phyloP scores from a whole-genome alignment of 2,888 invertebrate genomes.

The Agonopterix arenella region DNA sequence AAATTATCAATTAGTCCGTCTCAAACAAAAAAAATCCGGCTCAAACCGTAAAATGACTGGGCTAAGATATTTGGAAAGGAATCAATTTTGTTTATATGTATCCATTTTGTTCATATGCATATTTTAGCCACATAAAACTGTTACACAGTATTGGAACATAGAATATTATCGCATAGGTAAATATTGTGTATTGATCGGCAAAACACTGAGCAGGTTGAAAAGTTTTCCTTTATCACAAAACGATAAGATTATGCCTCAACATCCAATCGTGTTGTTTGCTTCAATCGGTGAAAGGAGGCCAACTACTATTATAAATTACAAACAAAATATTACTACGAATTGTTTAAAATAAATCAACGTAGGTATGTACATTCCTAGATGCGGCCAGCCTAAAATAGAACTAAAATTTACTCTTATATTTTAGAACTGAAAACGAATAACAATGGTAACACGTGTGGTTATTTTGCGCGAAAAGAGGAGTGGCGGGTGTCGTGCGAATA shows the following conservation, averaged over 20 bases:
- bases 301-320: constrained; percentile 4
- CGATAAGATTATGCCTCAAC: constrained; percentile 60
- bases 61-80: too few relatives aligned
- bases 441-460: constrained; percentile 40
- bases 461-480: constrained; percentile 33
- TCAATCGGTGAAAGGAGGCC: constrained; percentile 32
- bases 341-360: too few relatives aligned
- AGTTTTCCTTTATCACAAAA: constrained; percentile 53
- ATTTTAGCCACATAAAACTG: background rate
- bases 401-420: too few relatives aligned
- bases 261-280: constrained; percentile 40
- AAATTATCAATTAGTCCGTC: too few relatives aligned
- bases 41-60: too few relatives aligned
- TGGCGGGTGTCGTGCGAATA: constrained; percentile 47
- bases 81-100: too few relatives aligned
- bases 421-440: constrained; percentile 9
- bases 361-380: too few relatives aligned
- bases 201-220: constrained; percentile 27
- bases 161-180: background rate
- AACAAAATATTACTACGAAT: too few relatives aligned
- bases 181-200: constrained; percentile 38
- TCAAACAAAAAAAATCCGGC: too few relatives aligned
- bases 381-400: too few relatives aligned
- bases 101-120: background rate
- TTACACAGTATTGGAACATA: background rate